Conservation (phyloP, 2,797 vertebrate genomes). For the Pseudochirops cupreus region DNA sequence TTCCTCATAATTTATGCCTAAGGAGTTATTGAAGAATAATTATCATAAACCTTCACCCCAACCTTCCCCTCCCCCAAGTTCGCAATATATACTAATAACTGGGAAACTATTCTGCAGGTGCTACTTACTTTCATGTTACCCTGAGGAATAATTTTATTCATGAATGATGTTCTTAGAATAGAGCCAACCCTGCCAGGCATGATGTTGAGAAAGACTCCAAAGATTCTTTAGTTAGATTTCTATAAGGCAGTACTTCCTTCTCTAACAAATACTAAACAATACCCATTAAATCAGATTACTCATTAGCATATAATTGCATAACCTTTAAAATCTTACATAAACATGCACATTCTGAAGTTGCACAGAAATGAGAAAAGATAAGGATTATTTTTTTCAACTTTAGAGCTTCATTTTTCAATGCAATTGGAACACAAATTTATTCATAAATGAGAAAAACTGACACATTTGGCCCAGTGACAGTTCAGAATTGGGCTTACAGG, state of each 20-base stretch:
- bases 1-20: constrained; percentile 7
- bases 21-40: background rate
- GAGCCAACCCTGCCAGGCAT: constrained; percentile 35
- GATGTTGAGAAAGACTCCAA: constrained; percentile 27
- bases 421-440: constrained; percentile 68
- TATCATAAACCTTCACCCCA: background rate
- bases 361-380: constrained; percentile 52
- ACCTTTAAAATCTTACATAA: background rate
- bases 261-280: constrained; percentile 24
- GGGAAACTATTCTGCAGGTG: background rate
- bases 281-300: constrained; percentile 51
- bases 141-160: constrained; percentile 56
- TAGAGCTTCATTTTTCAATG: background rate
- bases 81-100: background rate
- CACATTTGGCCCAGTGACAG: constrained; percentile 60
- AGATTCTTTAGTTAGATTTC: constrained; percentile 34
- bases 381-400: constrained; percentile 57
- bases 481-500: constrained; percentile 60
- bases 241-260: constrained; percentile 33
- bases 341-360: constrained; percentile 41
- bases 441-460: constrained; percentile 75
- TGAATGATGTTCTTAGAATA: constrained; percentile 43
- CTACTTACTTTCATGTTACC: constrained; percentile 44
- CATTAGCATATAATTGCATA: constrained; percentile 55
- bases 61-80: background rate